Percentiles rank a stretch among this genome's conserved stretches.
These are phyloP conservation scores for Mythimna vitellina DNA, from an alignment of 2,888 invertebrate species.

Conservation along the genomic window DNA sequence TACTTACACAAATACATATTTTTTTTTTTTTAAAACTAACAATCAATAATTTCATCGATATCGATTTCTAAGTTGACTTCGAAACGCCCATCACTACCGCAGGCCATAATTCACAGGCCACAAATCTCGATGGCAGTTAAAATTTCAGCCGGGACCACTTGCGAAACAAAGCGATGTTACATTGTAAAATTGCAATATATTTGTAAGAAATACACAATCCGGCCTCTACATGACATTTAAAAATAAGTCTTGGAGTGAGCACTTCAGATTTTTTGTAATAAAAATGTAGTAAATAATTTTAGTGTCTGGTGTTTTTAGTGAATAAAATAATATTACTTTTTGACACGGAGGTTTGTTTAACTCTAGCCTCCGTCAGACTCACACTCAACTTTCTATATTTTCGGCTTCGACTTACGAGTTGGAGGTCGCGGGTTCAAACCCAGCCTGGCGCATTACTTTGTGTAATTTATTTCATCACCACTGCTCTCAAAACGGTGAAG, in stretches of 20 bases:
- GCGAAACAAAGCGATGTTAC: constrained; percentile 77
- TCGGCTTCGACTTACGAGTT: too few relatives aligned
- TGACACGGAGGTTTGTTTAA: too few relatives aligned
- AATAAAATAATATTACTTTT: background rate
- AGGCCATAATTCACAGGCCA: constrained; percentile 84
- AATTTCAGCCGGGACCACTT: constrained; percentile 75
- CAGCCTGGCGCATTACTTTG: too few relatives aligned
- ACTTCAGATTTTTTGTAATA: constrained; percentile 20
- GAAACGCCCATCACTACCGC: constrained; percentile 69
- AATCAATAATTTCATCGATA: constrained; percentile 59
- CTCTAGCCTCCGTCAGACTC: too few relatives aligned
- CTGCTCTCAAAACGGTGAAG: too few relatives aligned
- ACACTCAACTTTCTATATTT: too few relatives aligned
- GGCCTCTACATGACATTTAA: constrained; percentile 36
- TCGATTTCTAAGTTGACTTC: constrained; percentile 56
- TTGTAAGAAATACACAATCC: constrained; percentile 41
- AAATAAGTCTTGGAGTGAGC: constrained; percentile 38
- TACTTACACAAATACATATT: background rate
- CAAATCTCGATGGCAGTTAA: constrained; percentile 86
- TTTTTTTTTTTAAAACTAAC: background rate
- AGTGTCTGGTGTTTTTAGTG: constrained; percentile 6
- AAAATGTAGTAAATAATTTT: constrained; percentile 18
- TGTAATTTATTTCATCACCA: too few relatives aligned
- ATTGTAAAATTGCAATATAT: constrained; percentile 69
- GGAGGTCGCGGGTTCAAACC: too few relatives aligned